Evolutionary conservation across 2,888 invertebrate genomes (phyloP).

Genomic region (Vesta saturnalis): DNA sequence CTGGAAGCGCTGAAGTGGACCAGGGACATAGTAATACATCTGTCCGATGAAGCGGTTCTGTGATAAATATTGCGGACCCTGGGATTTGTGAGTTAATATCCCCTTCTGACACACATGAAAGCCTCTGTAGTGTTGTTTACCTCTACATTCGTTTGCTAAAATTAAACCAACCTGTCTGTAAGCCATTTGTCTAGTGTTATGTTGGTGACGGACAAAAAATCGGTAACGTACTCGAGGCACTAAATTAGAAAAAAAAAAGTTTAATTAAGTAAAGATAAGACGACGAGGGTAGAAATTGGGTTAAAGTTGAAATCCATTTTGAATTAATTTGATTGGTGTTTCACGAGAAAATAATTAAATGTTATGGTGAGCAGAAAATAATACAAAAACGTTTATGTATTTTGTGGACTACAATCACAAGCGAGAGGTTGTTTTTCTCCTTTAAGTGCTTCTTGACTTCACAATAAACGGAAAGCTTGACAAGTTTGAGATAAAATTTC

Average conservation of each 20-base stretch:
- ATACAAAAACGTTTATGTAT: neutral
- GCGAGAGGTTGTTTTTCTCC: neutral
- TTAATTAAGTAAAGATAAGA: constrained; percentile 17
- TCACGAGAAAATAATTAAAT: neutral
- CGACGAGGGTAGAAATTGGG: too few species aligned
- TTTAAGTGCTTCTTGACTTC: neutral
- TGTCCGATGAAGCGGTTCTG: constrained; percentile 38
- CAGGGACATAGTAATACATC: constrained; percentile 38
- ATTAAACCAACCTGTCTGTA: constrained; percentile 39
- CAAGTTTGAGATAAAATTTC: neutral
- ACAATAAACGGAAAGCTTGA: neutral
- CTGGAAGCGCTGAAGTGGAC: constrained; percentile 38
- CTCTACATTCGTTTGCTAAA: constrained; percentile 37
- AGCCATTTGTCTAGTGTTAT: constrained; percentile 35
- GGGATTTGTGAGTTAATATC: constrained; percentile 42
- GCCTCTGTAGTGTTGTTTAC: constrained; percentile 40
- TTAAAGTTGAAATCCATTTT: neutral
- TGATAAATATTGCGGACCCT: constrained; percentile 40
- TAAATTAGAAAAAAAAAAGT: constrained; percentile 30
- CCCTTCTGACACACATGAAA: constrained; percentile 38
- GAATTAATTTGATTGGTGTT: neutral
- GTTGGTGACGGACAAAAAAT: constrained; percentile 28
- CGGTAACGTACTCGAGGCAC: neutral
- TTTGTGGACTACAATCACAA: neutral
- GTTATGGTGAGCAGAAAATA: neutral